Conservation (phyloP, 2,113 vertebrate species). For the Sceloporus undulatus region DNA sequence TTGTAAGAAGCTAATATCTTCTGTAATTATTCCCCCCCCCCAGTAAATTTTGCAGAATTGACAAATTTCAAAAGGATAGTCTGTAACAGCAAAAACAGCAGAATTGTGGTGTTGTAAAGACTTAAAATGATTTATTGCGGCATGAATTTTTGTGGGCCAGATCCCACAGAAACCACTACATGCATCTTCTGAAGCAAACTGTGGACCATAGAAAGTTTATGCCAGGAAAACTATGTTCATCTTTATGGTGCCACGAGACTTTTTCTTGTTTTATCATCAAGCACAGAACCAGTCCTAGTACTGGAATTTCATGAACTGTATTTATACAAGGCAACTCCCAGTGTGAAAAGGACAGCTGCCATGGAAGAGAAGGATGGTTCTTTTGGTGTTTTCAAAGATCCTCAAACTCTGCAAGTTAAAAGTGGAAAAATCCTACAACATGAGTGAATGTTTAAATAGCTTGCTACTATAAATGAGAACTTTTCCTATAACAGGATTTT, state of each 20-base stretch:
- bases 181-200: neutral
- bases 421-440: neutral
- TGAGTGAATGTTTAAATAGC: neutral
- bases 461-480: neutral
- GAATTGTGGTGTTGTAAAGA: neutral
- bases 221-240: neutral
- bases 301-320: slow-evolving; percentile 25
- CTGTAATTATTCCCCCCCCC: neutral
- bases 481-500: slow-evolving; percentile 12
- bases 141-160: neutral
- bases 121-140: neutral
- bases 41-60: slow-evolving; percentile 45
- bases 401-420: neutral
- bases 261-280: neutral
- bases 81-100: neutral
- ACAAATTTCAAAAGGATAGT: neutral
- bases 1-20: neutral
- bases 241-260: neutral
- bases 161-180: neutral
- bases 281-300: neutral
- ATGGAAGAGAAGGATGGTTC: neutral
- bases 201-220: neutral
- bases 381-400: slow-evolving; percentile 37
- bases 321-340: slow-evolving; percentile 26
- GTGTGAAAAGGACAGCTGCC: neutral